These are phyloP conservation scores for Thermophis baileyi DNA, from an alignment of 2,113 vertebrate species.

Conservation along the genomic window DNA sequence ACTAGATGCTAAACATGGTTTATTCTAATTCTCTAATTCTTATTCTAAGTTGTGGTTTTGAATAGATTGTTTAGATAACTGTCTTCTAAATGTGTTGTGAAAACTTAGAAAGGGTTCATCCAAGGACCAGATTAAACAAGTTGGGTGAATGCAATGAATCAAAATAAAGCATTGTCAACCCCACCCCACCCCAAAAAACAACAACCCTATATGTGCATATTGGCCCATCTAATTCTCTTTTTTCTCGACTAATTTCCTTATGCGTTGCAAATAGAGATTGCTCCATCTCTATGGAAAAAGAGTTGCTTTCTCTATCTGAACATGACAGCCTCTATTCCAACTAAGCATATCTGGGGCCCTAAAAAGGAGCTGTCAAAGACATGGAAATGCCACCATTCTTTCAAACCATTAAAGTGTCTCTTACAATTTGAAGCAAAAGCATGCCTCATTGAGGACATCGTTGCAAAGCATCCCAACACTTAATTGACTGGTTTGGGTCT, in stretches of 20 bases:
- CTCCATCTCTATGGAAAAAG: not conserved
- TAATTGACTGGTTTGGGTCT: slow-evolving; percentile 7
- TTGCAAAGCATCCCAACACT: not conserved
- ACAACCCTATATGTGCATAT: not conserved
- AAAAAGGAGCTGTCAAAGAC: not conserved
- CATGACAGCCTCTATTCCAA: not conserved
- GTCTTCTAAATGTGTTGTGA: not conserved
- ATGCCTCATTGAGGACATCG: not conserved
- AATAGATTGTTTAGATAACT: not conserved
- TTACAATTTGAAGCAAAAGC: not conserved
- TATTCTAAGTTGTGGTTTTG: not conserved
- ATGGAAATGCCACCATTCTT: not conserved
- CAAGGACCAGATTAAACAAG: not conserved
- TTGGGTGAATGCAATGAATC: not conserved
- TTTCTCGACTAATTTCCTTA: not conserved
- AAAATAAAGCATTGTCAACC: not conserved
- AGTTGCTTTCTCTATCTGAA: not conserved
- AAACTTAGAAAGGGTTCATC: not conserved
- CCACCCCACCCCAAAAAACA: not conserved
- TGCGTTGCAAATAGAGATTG: not conserved
- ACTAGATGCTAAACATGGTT: not conserved
- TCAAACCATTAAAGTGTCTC: not conserved
- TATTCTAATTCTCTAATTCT: too few relatives aligned
- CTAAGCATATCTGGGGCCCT: not conserved
- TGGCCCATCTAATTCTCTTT: not conserved